Conservation (phyloP, 1,140 invertebrate species). For the Cydia fagiglandana region DNA sequence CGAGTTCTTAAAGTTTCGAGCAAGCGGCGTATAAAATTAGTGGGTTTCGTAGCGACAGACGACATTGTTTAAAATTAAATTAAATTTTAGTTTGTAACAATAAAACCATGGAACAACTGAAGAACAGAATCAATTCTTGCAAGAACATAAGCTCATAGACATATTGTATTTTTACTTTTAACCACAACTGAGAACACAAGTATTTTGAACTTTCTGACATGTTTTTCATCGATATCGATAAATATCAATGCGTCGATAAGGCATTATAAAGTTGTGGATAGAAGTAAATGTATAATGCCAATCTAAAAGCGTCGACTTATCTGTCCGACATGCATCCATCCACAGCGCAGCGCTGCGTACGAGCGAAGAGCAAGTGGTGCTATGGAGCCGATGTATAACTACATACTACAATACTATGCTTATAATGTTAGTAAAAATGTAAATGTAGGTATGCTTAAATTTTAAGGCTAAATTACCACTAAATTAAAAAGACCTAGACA, state of each 20-base stretch:
- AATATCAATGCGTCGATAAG: background rate
- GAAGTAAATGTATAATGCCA: background rate
- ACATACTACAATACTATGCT: slow-evolving; percentile 31
- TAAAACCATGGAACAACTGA: background rate
- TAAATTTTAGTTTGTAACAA: background rate
- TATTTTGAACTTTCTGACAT: too few relatives aligned
- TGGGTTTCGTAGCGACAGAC: background rate
- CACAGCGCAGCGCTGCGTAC: slow-evolving; percentile 25
- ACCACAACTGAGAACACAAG: background rate
- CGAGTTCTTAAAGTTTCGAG: background rate
- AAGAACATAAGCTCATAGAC: background rate
- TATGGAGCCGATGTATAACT: slow-evolving; percentile 63
- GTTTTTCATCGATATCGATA: background rate
- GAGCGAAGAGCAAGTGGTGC: slow-evolving; percentile 75
- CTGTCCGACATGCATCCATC: slow-evolving; percentile 21
- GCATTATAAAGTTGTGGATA: slow-evolving; percentile 7
- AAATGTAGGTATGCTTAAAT: background rate
- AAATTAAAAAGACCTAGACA: background rate
- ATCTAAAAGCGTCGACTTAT: slow-evolving; percentile 29
- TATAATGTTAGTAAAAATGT: background rate
- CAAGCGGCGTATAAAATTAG: background rate
- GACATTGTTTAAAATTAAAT: background rate
- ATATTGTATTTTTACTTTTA: slow-evolving; percentile 1
- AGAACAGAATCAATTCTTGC: background rate
- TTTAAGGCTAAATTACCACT: background rate